Percentiles rank a stretch among this genome's conserved stretches.
These are phyloP conservation scores for Mastacembelus armatus DNA, from an alignment of 2,797 vertebrate species.

Conservation along the genomic window DNA sequence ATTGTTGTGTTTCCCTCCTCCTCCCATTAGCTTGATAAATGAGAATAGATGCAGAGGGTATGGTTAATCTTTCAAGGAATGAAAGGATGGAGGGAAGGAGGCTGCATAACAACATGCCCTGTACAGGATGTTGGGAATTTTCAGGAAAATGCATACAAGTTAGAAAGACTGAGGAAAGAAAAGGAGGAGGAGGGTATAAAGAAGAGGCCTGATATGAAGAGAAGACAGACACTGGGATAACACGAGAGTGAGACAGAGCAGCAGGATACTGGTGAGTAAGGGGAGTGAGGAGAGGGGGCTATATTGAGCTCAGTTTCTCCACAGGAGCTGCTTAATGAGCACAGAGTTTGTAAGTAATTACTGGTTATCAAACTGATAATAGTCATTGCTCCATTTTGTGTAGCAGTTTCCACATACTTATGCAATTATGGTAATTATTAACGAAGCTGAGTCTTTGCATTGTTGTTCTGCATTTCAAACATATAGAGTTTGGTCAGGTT, in stretches of 20 bases:
- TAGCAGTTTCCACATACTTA: conserved; percentile 76
- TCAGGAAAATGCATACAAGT: conserved; percentile 34
- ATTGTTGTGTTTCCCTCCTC: conserved; percentile 63
- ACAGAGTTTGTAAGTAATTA: conserved; percentile 82
- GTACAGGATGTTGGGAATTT: conserved; percentile 57
- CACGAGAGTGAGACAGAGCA: conserved; percentile 53
- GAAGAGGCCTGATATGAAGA: conserved; percentile 20
- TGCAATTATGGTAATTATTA: conserved; percentile 79
- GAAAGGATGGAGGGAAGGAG: conserved; percentile 45
- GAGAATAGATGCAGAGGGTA: conserved; percentile 75
- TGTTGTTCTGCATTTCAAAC: conserved; percentile 59
- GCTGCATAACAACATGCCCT: conserved; percentile 29
- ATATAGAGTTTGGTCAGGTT: conserved; percentile 9
- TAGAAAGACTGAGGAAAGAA: conserved; percentile 26
- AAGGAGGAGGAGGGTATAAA: conserved; percentile 19
- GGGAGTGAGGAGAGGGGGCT: conserved; percentile 71
- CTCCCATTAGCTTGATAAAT: conserved; percentile 81
- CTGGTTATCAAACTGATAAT: conserved; percentile 85
- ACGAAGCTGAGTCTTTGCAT: conserved; percentile 33
- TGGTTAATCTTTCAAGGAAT: conserved; percentile 75
- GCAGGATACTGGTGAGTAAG: conserved; percentile 61
- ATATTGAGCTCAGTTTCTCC: conserved; percentile 72
- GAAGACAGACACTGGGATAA: conserved; percentile 43
- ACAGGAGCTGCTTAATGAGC: conserved; percentile 79
- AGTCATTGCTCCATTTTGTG: conserved; percentile 80